A percentile compares a stretch with the other conserved stretches of the same genome.
phyloP scores from a whole-genome alignment of 2,888 invertebrate genomes.

The Arrhopalites spinosus region DNA sequence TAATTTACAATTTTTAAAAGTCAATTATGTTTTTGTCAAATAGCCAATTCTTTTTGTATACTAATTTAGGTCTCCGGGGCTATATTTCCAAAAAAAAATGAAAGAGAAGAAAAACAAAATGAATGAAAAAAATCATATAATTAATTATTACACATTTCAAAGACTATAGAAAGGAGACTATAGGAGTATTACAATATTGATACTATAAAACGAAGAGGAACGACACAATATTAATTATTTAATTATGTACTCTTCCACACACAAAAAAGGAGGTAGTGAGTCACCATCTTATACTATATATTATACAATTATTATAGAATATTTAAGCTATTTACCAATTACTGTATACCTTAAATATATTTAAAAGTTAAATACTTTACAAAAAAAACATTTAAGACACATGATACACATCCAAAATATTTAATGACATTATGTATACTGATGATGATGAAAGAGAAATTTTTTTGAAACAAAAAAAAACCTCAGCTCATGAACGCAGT shows the following conservation, averaged over 20 bases:
- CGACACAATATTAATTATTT: background rate
- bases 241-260: background rate
- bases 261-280: background rate
- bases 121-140: background rate
- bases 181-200: background rate
- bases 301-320: background rate
- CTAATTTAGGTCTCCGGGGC: constrained; percentile 2
- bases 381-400: background rate
- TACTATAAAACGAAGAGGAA: constrained; percentile 8
- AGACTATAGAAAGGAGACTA: background rate
- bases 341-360: background rate
- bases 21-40: constrained; percentile 40
- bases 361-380: background rate
- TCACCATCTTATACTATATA: constrained; percentile 6
- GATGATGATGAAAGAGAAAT: too few relatives aligned
- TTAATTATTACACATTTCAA: background rate
- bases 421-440: too few relatives aligned
- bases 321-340: background rate
- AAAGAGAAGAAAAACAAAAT: background rate
- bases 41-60: constrained; percentile 28
- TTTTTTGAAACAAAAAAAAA: too few relatives aligned
- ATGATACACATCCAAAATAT: background rate
- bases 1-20: constrained; percentile 41
- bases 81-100: background rate
- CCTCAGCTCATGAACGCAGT: too few relatives aligned